Evolutionary conservation across 2,113 vertebrate species (phyloP), one percentile per base, ranked within the genome.

Genomic region (Osmerus mordax): DNA sequence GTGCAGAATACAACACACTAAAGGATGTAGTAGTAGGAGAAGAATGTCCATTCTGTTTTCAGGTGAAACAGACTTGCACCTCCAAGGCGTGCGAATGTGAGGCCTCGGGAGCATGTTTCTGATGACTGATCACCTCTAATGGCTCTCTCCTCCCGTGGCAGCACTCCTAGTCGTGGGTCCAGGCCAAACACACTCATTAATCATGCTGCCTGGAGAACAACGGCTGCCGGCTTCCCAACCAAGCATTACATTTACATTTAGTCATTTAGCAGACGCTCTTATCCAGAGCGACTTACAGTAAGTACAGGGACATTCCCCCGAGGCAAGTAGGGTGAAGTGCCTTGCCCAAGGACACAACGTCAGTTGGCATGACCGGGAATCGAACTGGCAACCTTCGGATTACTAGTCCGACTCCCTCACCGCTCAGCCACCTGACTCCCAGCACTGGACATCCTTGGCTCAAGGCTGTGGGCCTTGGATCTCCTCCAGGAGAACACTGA

Each of bases 361-460:
- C n/a, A n/a, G n/a, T n/a, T n/a, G n/a, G n/a, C n/a, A n/a, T n/a
- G n/a, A n/a, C n/a, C n/a, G n/a, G n/a, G n/a, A n/a, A n/a, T n/a
- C n/a, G n/a, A n/a, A n/a, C n/a, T n/a, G n/a, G n/a, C n/a, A n/a
- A n/a, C n/a, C n/a, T n/a, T n/a, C n/a, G n/a, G n/a, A n/a, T n/a
- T n/a, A n/a, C n/a, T n/a, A n/a, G n/a, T n/a, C n/a, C n/a, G n/a
- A n/a, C n/a, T n/a, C n/a, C n/a, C n/a, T n/a, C n/a, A n/a, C n/a
- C n/a, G n/a, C n/a, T n/a, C n/a, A n/a, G n/a, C n/a, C n/a, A n/a
- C n/a, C n/a, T n/a, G n/a, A n/a, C n/a, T n/a, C n/a, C n/a, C n/a
- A n/a, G n/a, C 21, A 41, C 66, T 82, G 84, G 78, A 83, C 83
- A 79, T 86, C 80, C 78, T 82, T 86, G 79, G 77, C 84, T 81